A percentile compares a stretch with the other conserved stretches of the same genome.
Conservation (phyloP, 2,797 vertebrate species). For the Platalea minor region DNA sequence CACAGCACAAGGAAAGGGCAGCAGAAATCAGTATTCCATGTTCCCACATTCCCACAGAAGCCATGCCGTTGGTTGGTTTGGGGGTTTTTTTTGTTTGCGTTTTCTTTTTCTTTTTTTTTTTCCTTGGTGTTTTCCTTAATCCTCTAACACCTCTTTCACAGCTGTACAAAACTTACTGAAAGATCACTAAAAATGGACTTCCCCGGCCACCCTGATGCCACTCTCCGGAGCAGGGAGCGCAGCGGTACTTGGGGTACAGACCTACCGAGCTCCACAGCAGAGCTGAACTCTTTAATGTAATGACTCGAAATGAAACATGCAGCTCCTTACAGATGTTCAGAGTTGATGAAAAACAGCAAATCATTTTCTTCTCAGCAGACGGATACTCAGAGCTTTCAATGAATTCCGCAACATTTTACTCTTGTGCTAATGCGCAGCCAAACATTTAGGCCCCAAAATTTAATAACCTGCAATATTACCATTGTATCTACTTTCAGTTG, state of each 20-base stretch:
- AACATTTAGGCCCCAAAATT: neutral
- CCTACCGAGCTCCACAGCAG: neutral
- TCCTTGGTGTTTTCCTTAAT: neutral
- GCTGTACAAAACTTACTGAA: neutral
- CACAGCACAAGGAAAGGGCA: neutral
- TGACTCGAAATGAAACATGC: neutral
- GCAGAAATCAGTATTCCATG: neutral
- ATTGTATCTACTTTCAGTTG: neutral
- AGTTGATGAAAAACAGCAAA: neutral
- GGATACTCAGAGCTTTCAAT: neutral
- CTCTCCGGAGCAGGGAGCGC: rapidly evolving
- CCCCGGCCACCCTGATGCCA: neutral
- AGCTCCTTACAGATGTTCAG: neutral
- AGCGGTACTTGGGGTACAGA: neutral
- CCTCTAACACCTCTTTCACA: neutral
- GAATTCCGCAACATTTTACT: neutral
- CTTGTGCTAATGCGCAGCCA: neutral
- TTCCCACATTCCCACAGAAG: neutral
- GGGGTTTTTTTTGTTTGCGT: too few species aligned
- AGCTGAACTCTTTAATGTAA: neutral
- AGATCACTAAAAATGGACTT: neutral
- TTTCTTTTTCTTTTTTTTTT: too few species aligned
- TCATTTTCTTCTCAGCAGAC: neutral
- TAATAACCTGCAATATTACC: neutral
- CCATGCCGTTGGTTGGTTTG: neutral